Conservation (phyloP, 2,888 invertebrate genomes). For the Coleophora flavipennella region DNA sequence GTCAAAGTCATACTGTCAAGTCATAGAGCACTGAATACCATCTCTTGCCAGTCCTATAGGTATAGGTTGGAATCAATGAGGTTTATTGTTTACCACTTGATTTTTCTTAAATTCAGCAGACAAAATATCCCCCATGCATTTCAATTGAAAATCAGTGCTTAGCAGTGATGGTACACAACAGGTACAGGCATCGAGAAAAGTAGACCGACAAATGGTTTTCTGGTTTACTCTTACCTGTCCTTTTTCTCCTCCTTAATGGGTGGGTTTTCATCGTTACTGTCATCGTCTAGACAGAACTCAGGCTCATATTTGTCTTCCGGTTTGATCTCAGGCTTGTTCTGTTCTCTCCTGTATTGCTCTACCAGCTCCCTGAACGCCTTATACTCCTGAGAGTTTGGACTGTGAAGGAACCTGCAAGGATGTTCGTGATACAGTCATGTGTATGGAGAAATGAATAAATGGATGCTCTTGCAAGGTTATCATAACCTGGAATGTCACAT, state of each 20-base stretch:
- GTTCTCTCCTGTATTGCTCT: slow-evolving; percentile 34
- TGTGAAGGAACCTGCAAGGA: slow-evolving; percentile 64
- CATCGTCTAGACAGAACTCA: slow-evolving; percentile 62
- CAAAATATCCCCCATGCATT: too few species aligned
- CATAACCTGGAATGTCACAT: slow-evolving; percentile 35
- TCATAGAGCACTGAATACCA: too few species aligned
- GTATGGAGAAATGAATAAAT: slow-evolving; percentile 27
- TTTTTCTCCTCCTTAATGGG: slow-evolving; percentile 49
- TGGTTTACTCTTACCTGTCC: slow-evolving; percentile 33
- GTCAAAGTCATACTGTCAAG: too few species aligned
- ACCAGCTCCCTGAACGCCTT: slow-evolving; percentile 61
- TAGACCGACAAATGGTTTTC: background rate
- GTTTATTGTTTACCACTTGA: too few species aligned
- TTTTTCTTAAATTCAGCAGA: too few species aligned
- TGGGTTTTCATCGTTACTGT: slow-evolving; percentile 51
- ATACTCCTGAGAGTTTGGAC: slow-evolving; percentile 56
- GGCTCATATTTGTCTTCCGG: slow-evolving; percentile 69
- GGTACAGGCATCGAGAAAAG: too few species aligned
- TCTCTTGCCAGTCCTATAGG: too few species aligned
- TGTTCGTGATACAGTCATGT: slow-evolving; percentile 3
- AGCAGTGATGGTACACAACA: too few species aligned
- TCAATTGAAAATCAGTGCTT: too few species aligned
- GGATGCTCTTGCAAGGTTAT: slow-evolving; percentile 34
- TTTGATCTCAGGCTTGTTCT: slow-evolving; percentile 46
- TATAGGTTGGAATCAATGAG: too few species aligned